Evolutionary conservation across 2,113 vertebrate genomes (phyloP).

Genomic region (Leptodactylus fuscus): DNA sequence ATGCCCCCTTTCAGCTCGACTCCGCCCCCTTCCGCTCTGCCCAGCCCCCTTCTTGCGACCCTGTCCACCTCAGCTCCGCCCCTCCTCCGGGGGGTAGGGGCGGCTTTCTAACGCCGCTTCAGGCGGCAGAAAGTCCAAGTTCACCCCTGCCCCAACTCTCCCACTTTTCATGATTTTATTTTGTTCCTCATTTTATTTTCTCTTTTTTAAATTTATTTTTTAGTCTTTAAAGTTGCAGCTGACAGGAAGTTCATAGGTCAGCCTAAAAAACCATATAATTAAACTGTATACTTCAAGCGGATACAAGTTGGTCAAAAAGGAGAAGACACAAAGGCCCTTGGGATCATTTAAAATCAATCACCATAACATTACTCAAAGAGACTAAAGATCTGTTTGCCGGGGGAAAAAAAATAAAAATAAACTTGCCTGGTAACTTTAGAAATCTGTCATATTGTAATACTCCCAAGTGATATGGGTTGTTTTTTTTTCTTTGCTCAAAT

Average conservation of each 20-base stretch:
- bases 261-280: not conserved
- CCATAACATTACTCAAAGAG: not conserved
- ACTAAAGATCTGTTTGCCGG: not conserved
- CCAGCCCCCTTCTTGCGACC: no score
- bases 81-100: no score
- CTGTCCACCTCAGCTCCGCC: no score
- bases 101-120: no score
- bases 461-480: conserved; percentile 3
- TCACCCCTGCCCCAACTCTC: no score
- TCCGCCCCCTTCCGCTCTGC: no score
- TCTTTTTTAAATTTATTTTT: no score
- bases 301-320: not conserved
- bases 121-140: no score
- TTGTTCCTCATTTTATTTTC: no score
- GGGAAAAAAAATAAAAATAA: not conserved
- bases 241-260: not conserved
- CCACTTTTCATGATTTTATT: no score
- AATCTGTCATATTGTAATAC: conserved; percentile 2
- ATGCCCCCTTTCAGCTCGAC: no score
- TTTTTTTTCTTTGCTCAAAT: conserved; percentile 12
- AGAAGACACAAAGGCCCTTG: not conserved
- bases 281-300: not conserved
- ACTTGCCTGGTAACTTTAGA: not conserved
- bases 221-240: not conserved
- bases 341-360: not conserved